Evolutionary conservation across 2,113 vertebrate genomes (phyloP).

Genomic region (Ranitomeya imitator): DNA sequence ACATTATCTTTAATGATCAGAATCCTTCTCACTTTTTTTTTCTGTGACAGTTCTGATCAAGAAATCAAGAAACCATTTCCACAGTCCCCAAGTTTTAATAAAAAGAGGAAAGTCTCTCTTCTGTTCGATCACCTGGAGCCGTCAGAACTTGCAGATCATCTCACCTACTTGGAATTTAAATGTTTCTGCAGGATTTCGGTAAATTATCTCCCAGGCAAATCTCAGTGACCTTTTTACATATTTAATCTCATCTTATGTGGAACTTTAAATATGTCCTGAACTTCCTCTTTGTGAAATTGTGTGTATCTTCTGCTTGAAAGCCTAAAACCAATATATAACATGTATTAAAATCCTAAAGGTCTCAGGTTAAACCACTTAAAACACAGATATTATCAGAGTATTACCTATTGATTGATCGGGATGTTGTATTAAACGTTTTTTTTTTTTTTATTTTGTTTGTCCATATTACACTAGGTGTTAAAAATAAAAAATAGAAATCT

Average conservation of each 20-base stretch:
- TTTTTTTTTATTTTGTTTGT: no score
- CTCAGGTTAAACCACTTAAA: not conserved
- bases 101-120: conserved; percentile 91
- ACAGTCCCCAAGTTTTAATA: conserved; percentile 79
- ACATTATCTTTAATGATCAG: not conserved
- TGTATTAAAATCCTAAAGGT: not conserved
- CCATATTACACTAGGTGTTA: no score
- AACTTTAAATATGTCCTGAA: not conserved
- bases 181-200: conserved; percentile 87
- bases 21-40: not conserved
- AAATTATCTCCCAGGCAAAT: conserved; percentile 36
- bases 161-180: conserved; percentile 89
- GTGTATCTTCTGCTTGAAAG: not conserved
- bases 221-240: not conserved
- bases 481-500: no score
- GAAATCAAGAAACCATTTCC: conserved; percentile 56
- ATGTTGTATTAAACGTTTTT: no score
- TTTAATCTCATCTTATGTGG: not conserved
- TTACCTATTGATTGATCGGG: no score
- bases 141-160: conserved; percentile 83
- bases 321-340: not conserved
- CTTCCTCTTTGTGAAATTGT: not conserved
- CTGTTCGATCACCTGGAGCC: conserved; percentile 91
- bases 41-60: conserved; percentile 37
- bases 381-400: not conserved